Conservation (phyloP, 2,888 invertebrate species). For the Epinotia nisella region DNA sequence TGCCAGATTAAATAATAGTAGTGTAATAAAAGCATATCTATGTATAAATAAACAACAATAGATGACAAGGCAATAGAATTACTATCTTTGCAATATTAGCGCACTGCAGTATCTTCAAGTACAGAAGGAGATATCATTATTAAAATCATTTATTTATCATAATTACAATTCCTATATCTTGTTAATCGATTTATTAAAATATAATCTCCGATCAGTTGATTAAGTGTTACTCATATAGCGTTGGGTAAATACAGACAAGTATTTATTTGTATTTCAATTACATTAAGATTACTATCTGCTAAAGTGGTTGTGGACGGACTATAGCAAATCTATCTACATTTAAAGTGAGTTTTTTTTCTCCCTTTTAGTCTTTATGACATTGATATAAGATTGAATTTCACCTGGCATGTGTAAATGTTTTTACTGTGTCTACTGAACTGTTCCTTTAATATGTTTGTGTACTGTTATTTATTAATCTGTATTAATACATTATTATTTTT, state of each 20-base stretch:
- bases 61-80: background rate
- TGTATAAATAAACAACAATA: constrained; percentile 51
- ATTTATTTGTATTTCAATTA: constrained; percentile 19
- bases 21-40: background rate
- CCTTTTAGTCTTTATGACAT: no score
- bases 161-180: constrained; percentile 30
- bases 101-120: constrained; percentile 12
- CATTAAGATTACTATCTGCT: constrained; percentile 8
- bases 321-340: constrained; percentile 1
- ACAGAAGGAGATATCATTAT: constrained; percentile 1
- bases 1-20: background rate
- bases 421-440: no score
- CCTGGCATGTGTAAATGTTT: no score
- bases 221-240: constrained; percentile 1
- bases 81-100: background rate
- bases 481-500: no score
- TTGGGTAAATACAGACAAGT: background rate
- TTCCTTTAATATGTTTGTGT: no score
- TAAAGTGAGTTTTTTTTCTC: no score
- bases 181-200: constrained; percentile 24
- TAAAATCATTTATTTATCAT: constrained; percentile 17
- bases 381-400: no score
- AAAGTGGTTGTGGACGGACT: background rate
- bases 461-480: no score
- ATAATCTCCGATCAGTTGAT: constrained; percentile 31